Conservation (phyloP, 1,140 invertebrate genomes). For the Pteromalus puparum region DNA sequence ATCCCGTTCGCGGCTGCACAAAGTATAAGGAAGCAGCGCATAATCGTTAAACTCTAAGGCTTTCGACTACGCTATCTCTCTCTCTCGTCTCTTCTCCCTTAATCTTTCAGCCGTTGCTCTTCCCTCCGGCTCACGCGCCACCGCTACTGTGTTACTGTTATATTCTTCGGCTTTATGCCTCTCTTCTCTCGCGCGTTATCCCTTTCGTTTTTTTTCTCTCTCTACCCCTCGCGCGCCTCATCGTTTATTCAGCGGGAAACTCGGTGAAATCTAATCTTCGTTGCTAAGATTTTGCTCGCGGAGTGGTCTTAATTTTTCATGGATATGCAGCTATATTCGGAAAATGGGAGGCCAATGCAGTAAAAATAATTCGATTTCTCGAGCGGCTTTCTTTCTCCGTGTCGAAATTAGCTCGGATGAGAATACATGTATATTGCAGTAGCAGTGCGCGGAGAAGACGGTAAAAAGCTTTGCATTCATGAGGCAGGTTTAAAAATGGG, state of each 20-base stretch:
- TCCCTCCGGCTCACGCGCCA: neutral
- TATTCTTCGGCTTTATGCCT: conserved; percentile 28
- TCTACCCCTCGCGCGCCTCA: neutral
- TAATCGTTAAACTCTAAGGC: conserved; percentile 20
- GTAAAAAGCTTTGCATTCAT: no score
- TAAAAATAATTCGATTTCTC: conserved; percentile 15
- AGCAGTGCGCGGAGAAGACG: no score
- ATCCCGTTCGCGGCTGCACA: neutral
- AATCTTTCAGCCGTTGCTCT: conserved; percentile 8
- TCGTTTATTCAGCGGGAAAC: conserved; percentile 35
- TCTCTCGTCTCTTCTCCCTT: neutral
- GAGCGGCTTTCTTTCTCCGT: neutral
- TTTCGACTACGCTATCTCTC: neutral
- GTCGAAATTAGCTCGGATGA: neutral
- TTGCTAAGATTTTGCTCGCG: conserved; percentile 18
- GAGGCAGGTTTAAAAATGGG: no score
- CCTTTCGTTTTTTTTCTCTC: neutral
- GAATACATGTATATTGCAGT: neutral
- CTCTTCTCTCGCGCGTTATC: neutral
- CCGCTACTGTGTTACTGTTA: conserved; percentile 13
- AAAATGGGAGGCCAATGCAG: neutral
- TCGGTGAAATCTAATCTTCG: conserved; percentile 48
- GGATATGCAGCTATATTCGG: neutral
- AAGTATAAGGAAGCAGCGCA: neutral
- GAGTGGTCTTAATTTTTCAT: conserved; percentile 21